Conservation (phyloP, 2,113 vertebrate genomes). For the Sardina pilchardus region DNA sequence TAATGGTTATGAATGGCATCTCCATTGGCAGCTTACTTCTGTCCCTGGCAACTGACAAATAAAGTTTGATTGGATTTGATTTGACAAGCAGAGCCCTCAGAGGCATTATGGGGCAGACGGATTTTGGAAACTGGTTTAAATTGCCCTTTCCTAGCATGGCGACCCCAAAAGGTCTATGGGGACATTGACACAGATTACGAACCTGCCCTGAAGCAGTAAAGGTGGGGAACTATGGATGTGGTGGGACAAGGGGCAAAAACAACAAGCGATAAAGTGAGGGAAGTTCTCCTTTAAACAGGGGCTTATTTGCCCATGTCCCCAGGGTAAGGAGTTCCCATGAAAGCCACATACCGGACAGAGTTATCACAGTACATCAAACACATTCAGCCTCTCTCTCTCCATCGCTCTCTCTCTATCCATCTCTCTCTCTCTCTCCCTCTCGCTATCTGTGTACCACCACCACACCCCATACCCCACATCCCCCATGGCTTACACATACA, state of each 20-base stretch:
- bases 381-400: slow-evolving; percentile 51
- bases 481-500: neutral
- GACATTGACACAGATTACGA: slow-evolving; percentile 4
- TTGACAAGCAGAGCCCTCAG: neutral
- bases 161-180: neutral
- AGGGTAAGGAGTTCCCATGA: slow-evolving; percentile 72
- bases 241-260: slow-evolving; percentile 48
- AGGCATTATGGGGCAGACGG: neutral
- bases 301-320: slow-evolving; percentile 62
- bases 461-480: neutral
- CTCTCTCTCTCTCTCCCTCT: slow-evolving; percentile 22
- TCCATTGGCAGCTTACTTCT: neutral
- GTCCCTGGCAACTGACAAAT: neutral
- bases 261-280: slow-evolving; percentile 62
- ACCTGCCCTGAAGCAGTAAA: neutral
- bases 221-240: neutral
- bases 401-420: slow-evolving; percentile 55
- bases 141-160: neutral
- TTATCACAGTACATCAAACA: slow-evolving; percentile 71
- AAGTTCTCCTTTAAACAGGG: slow-evolving; percentile 69
- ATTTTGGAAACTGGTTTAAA: neutral
- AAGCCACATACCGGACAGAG: slow-evolving; percentile 70
- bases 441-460: slow-evolving; percentile 18
- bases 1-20: neutral
- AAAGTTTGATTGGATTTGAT: neutral